Base-by-base conservation (phyloP, 2,113 vertebrate species). In the Malurus melanocephalus region DNA sequence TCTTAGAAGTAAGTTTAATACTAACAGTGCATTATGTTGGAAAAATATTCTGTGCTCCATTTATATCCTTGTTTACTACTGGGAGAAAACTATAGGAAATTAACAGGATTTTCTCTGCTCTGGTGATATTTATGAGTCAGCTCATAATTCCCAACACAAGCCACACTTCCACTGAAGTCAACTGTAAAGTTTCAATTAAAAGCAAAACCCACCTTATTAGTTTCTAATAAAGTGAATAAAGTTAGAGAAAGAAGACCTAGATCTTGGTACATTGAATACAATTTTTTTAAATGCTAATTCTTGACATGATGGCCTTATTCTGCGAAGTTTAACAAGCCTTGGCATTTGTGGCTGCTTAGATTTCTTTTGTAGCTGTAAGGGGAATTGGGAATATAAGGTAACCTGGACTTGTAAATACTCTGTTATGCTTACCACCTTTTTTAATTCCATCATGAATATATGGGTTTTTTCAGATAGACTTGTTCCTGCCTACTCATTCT, bases 21-120 rank as follows among this genome's bases (percentile, higher is more conserved):
- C 42, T 90, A 95, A 85, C 72, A 94, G 8, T 69, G 40, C 48
- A 56, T 76, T 90, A 59, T 69, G 43, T 69, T 77, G n/a, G 67
- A 74, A 90, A 89, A 89, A 52, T 80, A 90, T 28, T 85, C 81
- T 35, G 11, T 64, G 21, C 80, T 93, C 75, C 75, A 59, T 87
- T 90, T 93, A 79, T 85, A 84, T 85, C 48, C 38, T 62, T 79
- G 60, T 90, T 94, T 93, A 89, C 85, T 89, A 85, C 68, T 28
- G 30, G 16, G 48, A 87, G 55, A 76, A 72, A 85, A 68, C 3
- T 32, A 27, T 60, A 80, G 52, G 67, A 93, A 90, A 86, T 79
- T 56, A 82, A 82, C 16, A 16, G 59, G 52, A 53, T 57, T 89
- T 77, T 93, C 57, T 85, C 71, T 73, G 48, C 40, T 62, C 43